Evolutionary conservation across 2,797 vertebrate species (phyloP).

Genomic region (Luscinia megarhynchos): DNA sequence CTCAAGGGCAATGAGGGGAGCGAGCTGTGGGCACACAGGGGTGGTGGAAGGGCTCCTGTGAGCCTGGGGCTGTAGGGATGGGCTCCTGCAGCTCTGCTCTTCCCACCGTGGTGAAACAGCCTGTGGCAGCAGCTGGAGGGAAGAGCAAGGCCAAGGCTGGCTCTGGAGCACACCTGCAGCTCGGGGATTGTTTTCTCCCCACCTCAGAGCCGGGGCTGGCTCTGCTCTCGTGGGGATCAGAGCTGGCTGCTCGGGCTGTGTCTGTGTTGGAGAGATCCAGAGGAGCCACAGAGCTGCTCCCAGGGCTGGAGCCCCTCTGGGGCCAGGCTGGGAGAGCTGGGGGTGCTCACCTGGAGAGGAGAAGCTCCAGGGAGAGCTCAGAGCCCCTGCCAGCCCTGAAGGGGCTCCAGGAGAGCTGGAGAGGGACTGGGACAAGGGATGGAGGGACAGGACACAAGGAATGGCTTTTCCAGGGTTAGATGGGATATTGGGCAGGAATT

Average conservation of each 20-base stretch:
- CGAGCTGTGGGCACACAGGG: background rate
- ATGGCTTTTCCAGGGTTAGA: too few species aligned
- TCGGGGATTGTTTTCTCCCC: fast-evolving
- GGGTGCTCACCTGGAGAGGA: too few species aligned
- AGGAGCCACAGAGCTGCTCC: background rate
- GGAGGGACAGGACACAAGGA: too few species aligned
- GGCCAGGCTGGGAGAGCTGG: too few species aligned
- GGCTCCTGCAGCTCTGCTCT: background rate
- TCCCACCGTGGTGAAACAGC: background rate
- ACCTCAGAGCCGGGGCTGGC: background rate
- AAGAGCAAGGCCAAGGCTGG: background rate
- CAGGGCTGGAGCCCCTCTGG: too few species aligned
- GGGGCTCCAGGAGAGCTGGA: too few species aligned
- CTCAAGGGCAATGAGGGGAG: background rate
- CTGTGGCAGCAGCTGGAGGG: background rate
- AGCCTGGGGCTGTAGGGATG: background rate
- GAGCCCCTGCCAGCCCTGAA: too few species aligned
- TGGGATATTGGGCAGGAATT: too few species aligned
- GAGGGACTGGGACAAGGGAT: too few species aligned
- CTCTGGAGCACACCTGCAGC: background rate
- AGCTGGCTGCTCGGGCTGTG: background rate
- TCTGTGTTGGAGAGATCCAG: background rate
- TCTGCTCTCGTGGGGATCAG: background rate
- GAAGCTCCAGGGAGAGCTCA: too few species aligned
- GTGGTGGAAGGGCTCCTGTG: background rate